Evolutionary conservation across 2,113 vertebrate genomes (phyloP).

Genomic region (Ciconia boyciana): DNA sequence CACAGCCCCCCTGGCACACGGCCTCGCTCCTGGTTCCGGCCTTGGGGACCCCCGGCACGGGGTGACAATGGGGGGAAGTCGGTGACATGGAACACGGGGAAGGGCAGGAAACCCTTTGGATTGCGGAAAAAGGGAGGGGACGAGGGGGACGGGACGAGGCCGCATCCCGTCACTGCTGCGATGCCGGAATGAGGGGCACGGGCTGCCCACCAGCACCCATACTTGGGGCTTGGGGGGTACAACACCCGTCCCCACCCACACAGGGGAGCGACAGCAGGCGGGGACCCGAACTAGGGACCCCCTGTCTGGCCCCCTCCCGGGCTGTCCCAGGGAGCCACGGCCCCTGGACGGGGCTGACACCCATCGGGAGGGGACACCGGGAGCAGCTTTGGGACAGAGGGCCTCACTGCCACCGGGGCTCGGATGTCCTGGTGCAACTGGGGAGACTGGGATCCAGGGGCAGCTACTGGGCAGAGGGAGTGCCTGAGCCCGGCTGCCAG

Average conservation of each 20-base stretch:
- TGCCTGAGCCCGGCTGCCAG: neutral
- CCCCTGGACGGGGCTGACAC: neutral
- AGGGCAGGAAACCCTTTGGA: neutral
- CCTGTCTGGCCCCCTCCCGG: too few relatives aligned
- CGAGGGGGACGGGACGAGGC: fast-evolving
- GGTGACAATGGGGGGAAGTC: neutral
- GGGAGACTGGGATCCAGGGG: neutral
- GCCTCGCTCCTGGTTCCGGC: neutral
- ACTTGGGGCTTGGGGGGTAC: neutral
- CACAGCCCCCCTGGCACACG: neutral
- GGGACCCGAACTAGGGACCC: neutral
- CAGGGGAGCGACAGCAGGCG: neutral
- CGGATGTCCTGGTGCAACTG: neutral
- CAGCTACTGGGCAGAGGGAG: neutral
- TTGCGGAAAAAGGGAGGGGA: neutral
- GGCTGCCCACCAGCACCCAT: neutral
- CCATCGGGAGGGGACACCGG: neutral
- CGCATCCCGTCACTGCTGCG: fast-evolving
- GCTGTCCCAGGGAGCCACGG: neutral
- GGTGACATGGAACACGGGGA: neutral
- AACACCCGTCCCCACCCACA: neutral
- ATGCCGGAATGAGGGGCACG: fast-evolving
- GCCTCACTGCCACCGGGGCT: neutral
- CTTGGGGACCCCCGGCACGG: fast-evolving
- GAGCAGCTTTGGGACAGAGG: neutral